Base-by-base conservation (phyloP, 2,797 vertebrate genomes). In the Hylomyscus alleni region DNA sequence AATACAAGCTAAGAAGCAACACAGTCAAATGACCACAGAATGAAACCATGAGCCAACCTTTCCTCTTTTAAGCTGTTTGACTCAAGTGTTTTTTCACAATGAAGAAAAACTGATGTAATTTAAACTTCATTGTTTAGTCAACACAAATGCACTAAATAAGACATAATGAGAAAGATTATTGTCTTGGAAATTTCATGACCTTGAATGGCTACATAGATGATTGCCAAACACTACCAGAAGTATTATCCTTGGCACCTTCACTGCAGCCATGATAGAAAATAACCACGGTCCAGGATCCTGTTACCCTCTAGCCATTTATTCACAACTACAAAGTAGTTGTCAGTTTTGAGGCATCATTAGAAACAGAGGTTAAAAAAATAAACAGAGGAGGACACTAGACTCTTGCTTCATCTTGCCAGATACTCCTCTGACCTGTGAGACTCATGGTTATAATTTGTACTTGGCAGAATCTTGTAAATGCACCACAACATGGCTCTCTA, bases 401-500 rank as follows among this genome's bases (percentile, higher is more conserved):
- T 40, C 8, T 31, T 73, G 1, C 34, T 90, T 22, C 40, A 60
- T 58, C 34, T 94, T 56, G 3, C 9, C 69, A 80, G 26, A 60
- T 11, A 69, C 12, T 52, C n/a, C 31, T 85, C 29, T 37, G 24
- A 1, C 37, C 65, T 26, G 40, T 65, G 60, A 58, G 95, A 7
- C 78, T 93, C 44, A 1, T 6, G 54, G 62, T 95, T 69, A 24
- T 83, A 26, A 96, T 73, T 92, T 93, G 94, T 65, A 89, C 10
- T 88, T 85, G 47, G 34, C 37, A 94, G 96, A 91, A 93, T 94
- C 98, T 98, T 89, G n/a, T 65, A 90, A 91, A 96, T 95, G 95
- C 96, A 97, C 97, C 97, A 62, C 95, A 93, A 87, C 82, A 82
- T 78, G 29, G 62, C 96, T 91, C 97, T 97, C 58, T 93, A 88